Evolutionary conservation across 2,888 invertebrate species (phyloP), one percentile per base, ranked within the genome.

Genomic region (Monoplex corrugatus): DNA sequence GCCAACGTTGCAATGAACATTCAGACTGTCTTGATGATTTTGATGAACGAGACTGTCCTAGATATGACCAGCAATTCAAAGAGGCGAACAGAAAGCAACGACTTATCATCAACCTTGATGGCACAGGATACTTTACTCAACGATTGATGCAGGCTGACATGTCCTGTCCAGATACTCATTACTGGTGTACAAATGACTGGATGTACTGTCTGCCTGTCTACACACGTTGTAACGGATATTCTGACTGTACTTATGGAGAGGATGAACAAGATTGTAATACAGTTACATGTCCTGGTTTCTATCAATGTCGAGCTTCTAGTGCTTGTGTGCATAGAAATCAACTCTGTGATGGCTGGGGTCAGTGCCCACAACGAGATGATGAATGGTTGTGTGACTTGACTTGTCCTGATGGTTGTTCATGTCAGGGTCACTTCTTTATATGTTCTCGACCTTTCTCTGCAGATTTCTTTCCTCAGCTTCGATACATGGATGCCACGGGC

Each of bases 311-410:
- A 28, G 44, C 84, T n/a, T 80, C 89, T 35, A 50, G 38, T 2
- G 89, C 87, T 13, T 90, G 90, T 68, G 87, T 90, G 19, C 89
- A 89, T 50, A 32, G 43, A 16, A 85, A 89, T 23, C 87, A 90
- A 50, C 45, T 90, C 35, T 90, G 90, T 57, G 90, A 90, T 68
- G 90, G 90, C 45, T 57, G 83, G 78, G 84, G 75, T 57, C 90
- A 90, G 80, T 90, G 90, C 32, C 90, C 90, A 6, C 75, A 90
- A 19, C 90, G 89, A 35, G 90, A 90, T 35, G 90, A 90, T 68
- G 90, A 90, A 63, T 23, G n/a, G 38, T 63, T 89, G 80, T 90
- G 90, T 57, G 44, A 86, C 44, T 10, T 68, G 38, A 13, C 40
- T 23, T 89, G 89, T 82, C 82, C 89, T 35, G n/a, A 0, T 6